These are phyloP conservation scores for Antechinus stuartii DNA, from an alignment of 2,113 vertebrate species.

Conservation along the genomic window DNA sequence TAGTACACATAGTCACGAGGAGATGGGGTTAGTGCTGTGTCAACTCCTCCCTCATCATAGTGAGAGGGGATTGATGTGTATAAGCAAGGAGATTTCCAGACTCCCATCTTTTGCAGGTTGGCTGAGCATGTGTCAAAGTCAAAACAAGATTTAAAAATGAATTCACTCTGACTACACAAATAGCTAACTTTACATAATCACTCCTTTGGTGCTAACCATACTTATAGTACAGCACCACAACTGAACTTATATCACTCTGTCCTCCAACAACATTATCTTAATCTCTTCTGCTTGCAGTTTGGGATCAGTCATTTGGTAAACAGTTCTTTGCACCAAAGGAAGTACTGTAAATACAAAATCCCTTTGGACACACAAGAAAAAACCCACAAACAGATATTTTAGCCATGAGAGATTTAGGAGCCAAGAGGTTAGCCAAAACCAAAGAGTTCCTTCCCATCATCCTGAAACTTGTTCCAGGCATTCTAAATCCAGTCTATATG, in stretches of 20 bases:
- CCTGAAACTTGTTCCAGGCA: not conserved
- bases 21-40: not conserved
- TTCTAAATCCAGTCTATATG: not conserved
- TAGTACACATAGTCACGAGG: not conserved
- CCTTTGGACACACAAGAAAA: not conserved
- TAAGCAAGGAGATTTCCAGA: not conserved
- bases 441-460: not conserved
- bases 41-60: not conserved
- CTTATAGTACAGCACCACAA: not conserved
- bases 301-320: not conserved
- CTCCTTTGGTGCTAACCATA: not conserved
- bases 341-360: not conserved
- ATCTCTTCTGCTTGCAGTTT: not conserved
- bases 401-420: not conserved
- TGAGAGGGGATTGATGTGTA: not conserved
- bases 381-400: not conserved
- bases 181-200: not conserved
- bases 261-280: not conserved
- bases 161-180: not conserved
- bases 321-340: not conserved
- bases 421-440: not conserved
- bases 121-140: not conserved
- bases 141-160: not conserved
- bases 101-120: not conserved
- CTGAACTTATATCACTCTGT: not conserved